Percentiles rank a stretch among this genome's conserved stretches.
phyloP scores from a whole-genome alignment of 2,113 vertebrate species.

The Burhinus oedicnemus region DNA sequence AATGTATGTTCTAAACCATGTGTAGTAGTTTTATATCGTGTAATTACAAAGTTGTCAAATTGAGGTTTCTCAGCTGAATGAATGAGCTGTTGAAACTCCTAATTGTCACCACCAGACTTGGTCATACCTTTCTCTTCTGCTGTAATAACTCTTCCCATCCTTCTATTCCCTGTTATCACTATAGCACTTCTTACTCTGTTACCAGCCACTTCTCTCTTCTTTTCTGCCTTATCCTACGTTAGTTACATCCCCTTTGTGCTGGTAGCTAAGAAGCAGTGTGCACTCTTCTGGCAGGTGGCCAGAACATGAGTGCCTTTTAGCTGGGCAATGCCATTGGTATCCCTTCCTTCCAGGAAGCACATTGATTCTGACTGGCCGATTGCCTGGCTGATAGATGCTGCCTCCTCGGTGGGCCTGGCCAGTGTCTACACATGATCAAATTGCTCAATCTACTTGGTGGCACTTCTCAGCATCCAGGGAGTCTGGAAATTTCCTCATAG shows the following conservation, averaged over 20 bases:
- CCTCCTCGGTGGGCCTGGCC: background rate
- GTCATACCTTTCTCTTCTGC: background rate
- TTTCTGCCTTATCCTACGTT: background rate
- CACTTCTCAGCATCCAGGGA: background rate
- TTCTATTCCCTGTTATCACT: background rate
- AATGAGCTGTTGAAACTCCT: background rate
- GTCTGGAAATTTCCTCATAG: background rate
- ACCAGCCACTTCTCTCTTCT: background rate
- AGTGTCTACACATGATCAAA: background rate
- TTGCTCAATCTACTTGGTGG: background rate
- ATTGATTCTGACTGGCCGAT: background rate
- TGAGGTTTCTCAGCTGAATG: background rate
- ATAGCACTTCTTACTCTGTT: background rate
- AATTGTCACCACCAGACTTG: background rate
- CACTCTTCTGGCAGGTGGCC: background rate
- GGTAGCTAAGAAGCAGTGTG: background rate
- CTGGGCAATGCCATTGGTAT: background rate
- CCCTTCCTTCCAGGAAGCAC: background rate
- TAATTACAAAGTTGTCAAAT: background rate
- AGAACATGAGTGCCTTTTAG: background rate
- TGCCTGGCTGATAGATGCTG: background rate
- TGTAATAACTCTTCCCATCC: background rate
- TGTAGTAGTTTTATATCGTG: background rate
- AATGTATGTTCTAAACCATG: conserved; percentile 76
- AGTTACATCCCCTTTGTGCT: background rate